Evolutionary conservation across 2,797 vertebrate genomes (phyloP).

Genomic region (Poecilia picta): DNA sequence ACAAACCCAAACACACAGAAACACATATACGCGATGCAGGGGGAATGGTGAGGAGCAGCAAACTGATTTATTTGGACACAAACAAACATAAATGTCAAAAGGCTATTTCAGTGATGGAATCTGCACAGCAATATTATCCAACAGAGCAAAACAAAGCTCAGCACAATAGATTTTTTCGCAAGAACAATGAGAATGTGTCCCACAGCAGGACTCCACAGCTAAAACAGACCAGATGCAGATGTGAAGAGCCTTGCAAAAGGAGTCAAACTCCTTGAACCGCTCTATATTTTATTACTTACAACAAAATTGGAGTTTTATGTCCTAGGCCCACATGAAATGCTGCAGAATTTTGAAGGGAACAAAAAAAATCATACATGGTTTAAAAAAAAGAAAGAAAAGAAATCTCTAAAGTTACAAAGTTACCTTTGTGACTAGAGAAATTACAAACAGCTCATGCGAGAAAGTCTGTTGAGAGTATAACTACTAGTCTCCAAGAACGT

Average conservation of each 20-base stretch:
- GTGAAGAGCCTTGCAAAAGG: not conserved
- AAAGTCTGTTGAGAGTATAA: not conserved
- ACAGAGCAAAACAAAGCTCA: not conserved
- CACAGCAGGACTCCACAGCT: not conserved
- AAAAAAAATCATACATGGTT: too few species aligned
- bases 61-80: slow-evolving; percentile 41
- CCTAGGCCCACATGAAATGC: too few species aligned
- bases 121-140: not conserved
- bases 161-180: not conserved
- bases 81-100: slow-evolving; percentile 62
- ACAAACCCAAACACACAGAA: not conserved
- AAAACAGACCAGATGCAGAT: not conserved
- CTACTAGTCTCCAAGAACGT: not conserved
- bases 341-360: too few species aligned
- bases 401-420: too few species aligned
- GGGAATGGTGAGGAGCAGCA: slow-evolving; percentile 1
- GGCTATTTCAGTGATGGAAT: slow-evolving; percentile 45
- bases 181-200: not conserved
- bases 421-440: not conserved
- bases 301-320: too few species aligned
- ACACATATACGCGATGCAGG: slow-evolving; percentile 1
- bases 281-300: not conserved
- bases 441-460: not conserved
- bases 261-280: not conserved
- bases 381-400: accelerated